Evolutionary conservation across 1,140 invertebrate species (phyloP), one percentile per base, ranked within the genome.

Genomic region (Drosophila obscura): DNA sequence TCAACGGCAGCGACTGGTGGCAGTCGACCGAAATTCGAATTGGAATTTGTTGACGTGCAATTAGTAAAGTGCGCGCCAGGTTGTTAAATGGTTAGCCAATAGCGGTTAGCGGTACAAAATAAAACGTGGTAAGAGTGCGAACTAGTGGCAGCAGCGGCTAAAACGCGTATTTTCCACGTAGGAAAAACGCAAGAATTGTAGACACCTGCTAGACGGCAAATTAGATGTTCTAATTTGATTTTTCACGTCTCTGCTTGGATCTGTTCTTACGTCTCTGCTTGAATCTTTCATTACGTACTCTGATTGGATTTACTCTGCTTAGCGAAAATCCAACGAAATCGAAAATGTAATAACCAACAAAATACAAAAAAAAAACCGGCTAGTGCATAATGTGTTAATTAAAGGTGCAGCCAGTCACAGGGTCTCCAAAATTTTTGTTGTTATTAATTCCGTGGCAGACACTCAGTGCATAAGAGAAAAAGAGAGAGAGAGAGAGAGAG

Each of bases 21-120:
- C 45, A 19, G 57, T 59, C 45, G 43, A 48, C 24, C 39, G 49
- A 35, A 52, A 62, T 52, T 62, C 49, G 49, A 65, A 66, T 66
- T 75, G 71, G 55, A 55, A 60, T 75, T 75, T 69, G 67, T 69
- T 76, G 62, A 76, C 63, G 63, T 76, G 72, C 73, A 76, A 76
- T 76, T 76, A 76, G 72, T 73, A 67, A 75, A 75, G 62, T 76
- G 73, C 57, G 57, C 57, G 45, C 49, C 53, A 50, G 46, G 48
- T 51, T 65, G 28, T 57, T 59, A 66, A 66, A 63, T 73, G 43
- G 49, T 46, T 44, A 72, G 39, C n/a, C 46, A 31, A 44, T 39
- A 39, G 35, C 35, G 11, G 35, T 39, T 39, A 39, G 35, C 11
- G 35, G 35, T 39, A 39, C 4, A 39, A 39, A 13, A 39, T 13